A percentile compares a stretch with the other conserved stretches of the same genome.
Conservation (phyloP, 2,797 vertebrate species). For the Cossypha heuglini region DNA sequence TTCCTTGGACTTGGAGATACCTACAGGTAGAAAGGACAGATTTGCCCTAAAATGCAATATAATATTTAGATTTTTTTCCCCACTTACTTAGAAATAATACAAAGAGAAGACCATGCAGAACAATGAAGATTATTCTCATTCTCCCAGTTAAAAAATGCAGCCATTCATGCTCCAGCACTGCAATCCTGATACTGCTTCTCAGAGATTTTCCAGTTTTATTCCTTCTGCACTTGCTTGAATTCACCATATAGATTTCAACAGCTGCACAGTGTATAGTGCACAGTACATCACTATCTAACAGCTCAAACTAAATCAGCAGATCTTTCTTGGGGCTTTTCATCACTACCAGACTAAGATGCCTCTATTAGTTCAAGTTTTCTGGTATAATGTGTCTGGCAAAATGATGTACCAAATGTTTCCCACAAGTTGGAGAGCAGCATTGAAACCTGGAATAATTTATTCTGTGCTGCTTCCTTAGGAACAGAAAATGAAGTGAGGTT, state of each 20-base stretch:
- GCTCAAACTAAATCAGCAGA: not conserved
- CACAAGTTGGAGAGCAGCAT: not conserved
- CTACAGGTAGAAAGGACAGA: not conserved
- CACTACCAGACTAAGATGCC: not conserved
- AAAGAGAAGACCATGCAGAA: not conserved
- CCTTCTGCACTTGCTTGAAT: not conserved
- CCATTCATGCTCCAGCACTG: not conserved
- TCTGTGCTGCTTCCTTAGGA: not conserved
- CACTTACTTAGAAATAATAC: not conserved
- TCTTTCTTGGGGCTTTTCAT: conserved; percentile 7
- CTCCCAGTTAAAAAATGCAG: not conserved
- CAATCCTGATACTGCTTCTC: not conserved
- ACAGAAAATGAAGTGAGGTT: not conserved
- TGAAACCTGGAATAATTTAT: not conserved
- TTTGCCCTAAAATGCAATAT: not conserved
- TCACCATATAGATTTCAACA: not conserved
- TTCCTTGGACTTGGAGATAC: not conserved
- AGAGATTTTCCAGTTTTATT: not conserved
- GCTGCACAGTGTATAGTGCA: not conserved
- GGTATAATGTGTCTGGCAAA: not conserved
- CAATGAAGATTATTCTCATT: not conserved
- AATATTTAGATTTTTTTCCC: not conserved
- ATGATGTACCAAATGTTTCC: not conserved
- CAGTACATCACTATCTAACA: not conserved
- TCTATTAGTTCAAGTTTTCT: not conserved